A percentile compares a stretch with the other conserved stretches of the same genome.
These are phyloP conservation scores for Vimba vimba DNA, from an alignment of 2,113 vertebrate species.

Conservation along the genomic window DNA sequence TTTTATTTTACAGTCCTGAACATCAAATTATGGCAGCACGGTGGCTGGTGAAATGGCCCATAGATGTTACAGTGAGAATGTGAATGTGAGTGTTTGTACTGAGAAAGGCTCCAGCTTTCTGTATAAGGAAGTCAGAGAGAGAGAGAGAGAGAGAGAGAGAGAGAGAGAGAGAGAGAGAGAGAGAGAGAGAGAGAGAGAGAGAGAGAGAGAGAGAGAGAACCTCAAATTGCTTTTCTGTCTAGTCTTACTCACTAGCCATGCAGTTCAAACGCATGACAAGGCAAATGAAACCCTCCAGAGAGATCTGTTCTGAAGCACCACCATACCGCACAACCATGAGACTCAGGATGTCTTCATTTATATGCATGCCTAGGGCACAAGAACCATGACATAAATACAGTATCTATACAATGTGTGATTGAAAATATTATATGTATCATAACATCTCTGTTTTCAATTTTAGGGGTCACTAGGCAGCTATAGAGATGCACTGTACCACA, in stretches of 20 bases:
- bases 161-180: background rate
- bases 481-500: background rate
- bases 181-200: background rate
- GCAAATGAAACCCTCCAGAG: constrained; percentile 73
- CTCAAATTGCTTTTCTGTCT: background rate
- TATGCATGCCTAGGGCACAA: constrained; percentile 55
- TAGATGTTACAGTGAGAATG: too few species aligned
- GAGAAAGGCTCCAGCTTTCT: too few species aligned
- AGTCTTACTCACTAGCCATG: constrained; percentile 69
- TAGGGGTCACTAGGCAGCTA: background rate
- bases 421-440: background rate
- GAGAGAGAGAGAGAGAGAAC: background rate
- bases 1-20: too few species aligned
- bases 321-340: constrained; percentile 71
- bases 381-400: background rate
- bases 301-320: constrained; percentile 63
- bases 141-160: background rate
- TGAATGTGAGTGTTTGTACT: too few species aligned
- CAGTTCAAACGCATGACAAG: constrained; percentile 70
- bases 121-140: too few species aligned
- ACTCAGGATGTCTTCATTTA: constrained; percentile 69
- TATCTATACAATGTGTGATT: background rate
- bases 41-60: too few species aligned
- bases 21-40: too few species aligned
- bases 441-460: background rate